Evolutionary conservation across 2,797 vertebrate genomes (phyloP).

Genomic region (Gymnothorax reevesii): DNA sequence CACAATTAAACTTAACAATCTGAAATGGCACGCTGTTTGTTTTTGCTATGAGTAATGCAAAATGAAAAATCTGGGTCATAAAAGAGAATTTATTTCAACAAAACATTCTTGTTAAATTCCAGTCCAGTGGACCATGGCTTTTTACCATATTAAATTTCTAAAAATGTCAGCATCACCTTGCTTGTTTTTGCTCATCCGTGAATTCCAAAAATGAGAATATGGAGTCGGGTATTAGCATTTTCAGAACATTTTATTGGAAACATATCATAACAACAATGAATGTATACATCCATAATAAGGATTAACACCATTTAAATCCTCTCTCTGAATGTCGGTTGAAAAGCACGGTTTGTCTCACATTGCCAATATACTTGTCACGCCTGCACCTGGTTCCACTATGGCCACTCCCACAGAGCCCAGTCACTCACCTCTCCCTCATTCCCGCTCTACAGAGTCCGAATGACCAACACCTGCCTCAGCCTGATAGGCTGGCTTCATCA

Average conservation of each 20-base stretch:
- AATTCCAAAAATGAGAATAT: neutral
- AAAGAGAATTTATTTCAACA: conserved; percentile 22
- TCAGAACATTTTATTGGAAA: neutral
- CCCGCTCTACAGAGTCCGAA: too few relatives aligned
- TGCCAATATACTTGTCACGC: too few relatives aligned
- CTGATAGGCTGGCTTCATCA: too few relatives aligned
- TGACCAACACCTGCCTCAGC: too few relatives aligned
- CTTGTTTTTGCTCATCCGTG: conserved; percentile 1
- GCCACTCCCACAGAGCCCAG: too few relatives aligned
- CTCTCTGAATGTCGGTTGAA: neutral
- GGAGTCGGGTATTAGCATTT: neutral
- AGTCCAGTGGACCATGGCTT: conserved; percentile 12
- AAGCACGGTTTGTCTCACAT: neutral
- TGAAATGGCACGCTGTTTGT: conserved; percentile 25
- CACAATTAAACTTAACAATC: conserved; percentile 33
- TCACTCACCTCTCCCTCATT: too few relatives aligned
- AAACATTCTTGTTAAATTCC: conserved; percentile 18
- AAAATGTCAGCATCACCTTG: neutral
- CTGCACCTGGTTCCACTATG: too few relatives aligned
- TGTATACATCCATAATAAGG: neutral
- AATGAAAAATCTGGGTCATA: conserved; percentile 20
- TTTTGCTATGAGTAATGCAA: conserved; percentile 15
- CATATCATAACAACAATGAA: neutral
- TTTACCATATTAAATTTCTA: conserved; percentile 18
- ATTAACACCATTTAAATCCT: neutral